These are phyloP conservation scores for Allygus modestus DNA, from an alignment of 2,888 invertebrate genomes.

Conservation along the genomic window DNA sequence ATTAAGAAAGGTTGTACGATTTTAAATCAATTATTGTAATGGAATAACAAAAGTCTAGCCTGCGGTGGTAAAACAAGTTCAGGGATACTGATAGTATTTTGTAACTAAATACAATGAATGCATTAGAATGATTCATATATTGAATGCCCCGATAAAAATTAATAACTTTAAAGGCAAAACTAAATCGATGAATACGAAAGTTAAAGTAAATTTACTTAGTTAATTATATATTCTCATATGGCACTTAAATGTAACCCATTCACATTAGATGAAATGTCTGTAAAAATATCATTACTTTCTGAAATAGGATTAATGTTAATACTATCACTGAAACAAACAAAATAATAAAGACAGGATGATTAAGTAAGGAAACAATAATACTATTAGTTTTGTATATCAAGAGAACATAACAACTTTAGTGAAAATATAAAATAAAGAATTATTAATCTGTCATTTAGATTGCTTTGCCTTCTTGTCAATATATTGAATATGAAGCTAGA, in stretches of 20 bases:
- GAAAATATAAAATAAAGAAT: neutral
- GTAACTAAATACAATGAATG: too few relatives aligned
- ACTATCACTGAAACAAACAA: slow-evolving; percentile 32
- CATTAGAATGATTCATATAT: too few relatives aligned
- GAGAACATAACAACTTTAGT: neutral
- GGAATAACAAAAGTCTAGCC: too few relatives aligned
- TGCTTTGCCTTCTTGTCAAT: neutral
- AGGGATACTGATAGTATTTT: too few relatives aligned
- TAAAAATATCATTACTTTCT: neutral
- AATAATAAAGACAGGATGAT: neutral
- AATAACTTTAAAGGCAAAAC: too few relatives aligned
- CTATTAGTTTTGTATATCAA: neutral
- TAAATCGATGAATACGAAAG: too few relatives aligned
- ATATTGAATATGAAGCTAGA: neutral
- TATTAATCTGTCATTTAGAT: neutral
- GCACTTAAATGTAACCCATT: too few relatives aligned
- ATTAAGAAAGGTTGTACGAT: too few relatives aligned
- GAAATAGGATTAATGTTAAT: slow-evolving; percentile 6
- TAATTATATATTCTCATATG: neutral
- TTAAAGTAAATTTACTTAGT: neutral
- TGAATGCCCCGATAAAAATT: too few relatives aligned
- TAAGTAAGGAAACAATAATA: neutral
- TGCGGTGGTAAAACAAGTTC: too few relatives aligned
- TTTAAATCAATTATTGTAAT: too few relatives aligned
- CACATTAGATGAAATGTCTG: neutral